Evolutionary conservation across 2,888 invertebrate species (phyloP).

Genomic region (Chesias legatella): DNA sequence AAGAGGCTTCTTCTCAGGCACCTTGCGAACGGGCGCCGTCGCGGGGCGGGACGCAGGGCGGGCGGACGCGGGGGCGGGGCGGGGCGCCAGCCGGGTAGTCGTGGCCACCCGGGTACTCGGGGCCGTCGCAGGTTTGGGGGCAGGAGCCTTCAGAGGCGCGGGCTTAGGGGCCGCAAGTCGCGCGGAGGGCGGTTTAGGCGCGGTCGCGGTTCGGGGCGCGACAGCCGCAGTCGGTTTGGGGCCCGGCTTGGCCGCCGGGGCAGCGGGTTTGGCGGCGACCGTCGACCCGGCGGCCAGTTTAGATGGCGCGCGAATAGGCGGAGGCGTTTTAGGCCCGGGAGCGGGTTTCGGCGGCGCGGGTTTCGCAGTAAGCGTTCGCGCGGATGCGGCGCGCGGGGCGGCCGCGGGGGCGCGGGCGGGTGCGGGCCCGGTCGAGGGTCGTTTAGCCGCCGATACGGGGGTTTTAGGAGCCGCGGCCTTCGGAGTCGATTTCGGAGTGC

Average conservation of each 20-base stretch:
- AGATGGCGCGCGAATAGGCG: conserved; percentile 15
- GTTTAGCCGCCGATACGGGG: conserved; percentile 35
- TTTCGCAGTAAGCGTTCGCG: conserved; percentile 33
- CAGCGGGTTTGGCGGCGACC: conserved; percentile 9
- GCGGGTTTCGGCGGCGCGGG: conserved; percentile 19
- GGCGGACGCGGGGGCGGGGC: conserved; percentile 17
- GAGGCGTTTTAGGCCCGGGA: conserved; percentile 25
- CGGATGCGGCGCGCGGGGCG: conserved; percentile 32
- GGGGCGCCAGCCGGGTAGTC: no score
- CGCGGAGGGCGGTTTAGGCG: conserved; percentile 28
- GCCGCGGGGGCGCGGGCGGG: conserved; percentile 44
- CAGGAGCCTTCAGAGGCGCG: conserved; percentile 20
- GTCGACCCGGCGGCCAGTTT: conserved; percentile 15
- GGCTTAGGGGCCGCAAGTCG: conserved; percentile 16
- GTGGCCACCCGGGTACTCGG: no score
- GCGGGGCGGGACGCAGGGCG: conserved; percentile 29
- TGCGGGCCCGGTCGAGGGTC: conserved; percentile 24
- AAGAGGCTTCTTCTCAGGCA: conserved; percentile 73
- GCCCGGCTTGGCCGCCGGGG: conserved; percentile 37
- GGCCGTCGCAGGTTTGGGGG: conserved; percentile 22
- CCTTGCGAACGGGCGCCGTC: conserved; percentile 38
- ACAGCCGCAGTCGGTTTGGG: conserved; percentile 21
- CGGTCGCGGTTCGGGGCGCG: conserved; percentile 21
- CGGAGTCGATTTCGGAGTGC: conserved; percentile 37
- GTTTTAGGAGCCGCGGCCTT: conserved; percentile 39